These are phyloP conservation scores for Cochlearius cochlearius DNA, from an alignment of 2,113 vertebrate genomes.

Conservation along the genomic window DNA sequence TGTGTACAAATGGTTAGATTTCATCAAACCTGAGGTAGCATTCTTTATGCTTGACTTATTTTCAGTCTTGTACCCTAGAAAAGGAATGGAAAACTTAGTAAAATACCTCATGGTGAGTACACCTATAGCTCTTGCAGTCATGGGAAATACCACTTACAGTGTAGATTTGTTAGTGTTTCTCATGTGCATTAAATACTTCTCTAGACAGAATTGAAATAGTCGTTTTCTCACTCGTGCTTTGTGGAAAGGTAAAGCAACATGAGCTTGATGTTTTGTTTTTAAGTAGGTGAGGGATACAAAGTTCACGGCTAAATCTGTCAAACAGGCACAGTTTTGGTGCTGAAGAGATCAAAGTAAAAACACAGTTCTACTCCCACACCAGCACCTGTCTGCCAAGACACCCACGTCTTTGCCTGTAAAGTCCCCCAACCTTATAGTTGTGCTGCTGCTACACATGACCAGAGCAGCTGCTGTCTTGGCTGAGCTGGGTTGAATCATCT, in stretches of 20 bases:
- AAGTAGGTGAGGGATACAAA: not conserved
- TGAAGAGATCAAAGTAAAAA: not conserved
- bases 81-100: not conserved
- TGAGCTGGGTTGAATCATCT: not conserved
- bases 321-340: not conserved
- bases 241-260: not conserved
- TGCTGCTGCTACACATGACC: not conserved
- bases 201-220: not conserved
- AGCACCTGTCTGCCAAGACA: not conserved
- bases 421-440: not conserved
- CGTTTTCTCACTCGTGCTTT: not conserved
- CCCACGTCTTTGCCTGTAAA: not conserved
- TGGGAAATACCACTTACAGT: not conserved
- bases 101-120: not conserved
- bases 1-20: not conserved
- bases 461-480: not conserved
- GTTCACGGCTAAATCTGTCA: not conserved
- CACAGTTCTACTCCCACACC: not conserved
- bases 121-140: not conserved
- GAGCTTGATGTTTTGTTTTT: not conserved
- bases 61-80: not conserved
- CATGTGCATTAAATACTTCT: not conserved
- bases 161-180: not conserved
- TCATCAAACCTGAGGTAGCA: not conserved
- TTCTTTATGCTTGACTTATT: not conserved